Percentiles rank a stretch among this genome's conserved stretches.
These are phyloP conservation scores for Orussus abietinus DNA, from an alignment of 1,140 invertebrate genomes.

Conservation along the genomic window DNA sequence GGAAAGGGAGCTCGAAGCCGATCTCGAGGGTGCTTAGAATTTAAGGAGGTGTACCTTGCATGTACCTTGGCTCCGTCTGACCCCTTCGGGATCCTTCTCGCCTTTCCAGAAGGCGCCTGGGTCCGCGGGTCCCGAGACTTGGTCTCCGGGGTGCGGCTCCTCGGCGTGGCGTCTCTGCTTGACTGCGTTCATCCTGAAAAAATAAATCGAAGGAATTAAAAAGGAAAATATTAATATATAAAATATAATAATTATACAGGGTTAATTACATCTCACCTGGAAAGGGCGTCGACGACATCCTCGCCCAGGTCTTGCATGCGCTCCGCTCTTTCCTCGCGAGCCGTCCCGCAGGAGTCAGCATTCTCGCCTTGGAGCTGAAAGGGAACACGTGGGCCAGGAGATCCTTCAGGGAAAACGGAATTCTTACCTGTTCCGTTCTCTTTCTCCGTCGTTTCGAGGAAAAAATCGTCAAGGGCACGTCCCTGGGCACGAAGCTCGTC, in stretches of 20 bases:
- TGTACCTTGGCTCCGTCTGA: conserved; percentile 41
- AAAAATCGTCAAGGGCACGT: conserved; percentile 13
- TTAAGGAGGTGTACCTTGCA: conserved; percentile 16
- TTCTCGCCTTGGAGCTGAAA: conserved; percentile 4
- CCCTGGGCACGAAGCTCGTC: conserved; percentile 37
- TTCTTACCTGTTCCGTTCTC: conserved; percentile 29
- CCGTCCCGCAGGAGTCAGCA: conserved; percentile 12
- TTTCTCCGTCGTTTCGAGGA: conserved; percentile 31
- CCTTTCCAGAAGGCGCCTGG: conserved; percentile 55
- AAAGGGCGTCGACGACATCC: conserved; percentile 4
- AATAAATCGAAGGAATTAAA: too few species aligned
- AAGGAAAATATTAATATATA: conserved; percentile 1
- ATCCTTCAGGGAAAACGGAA: conserved; percentile 5
- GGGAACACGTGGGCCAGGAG: too few species aligned
- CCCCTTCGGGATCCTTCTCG: conserved; percentile 39
- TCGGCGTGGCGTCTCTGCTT: conserved; percentile 2
- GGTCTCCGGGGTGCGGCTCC: conserved; percentile 14
- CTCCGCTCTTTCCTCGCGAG: conserved; percentile 24
- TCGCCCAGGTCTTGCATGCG: conserved; percentile 15
- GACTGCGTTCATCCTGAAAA: background rate
- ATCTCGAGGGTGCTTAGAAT: conserved; percentile 27
- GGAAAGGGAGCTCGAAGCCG: conserved; percentile 58
- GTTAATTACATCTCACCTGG: conserved; percentile 9
- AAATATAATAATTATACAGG: background rate
- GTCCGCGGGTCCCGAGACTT: conserved; percentile 16